A percentile compares a stretch with the other conserved stretches of the same genome.
Evolutionary conservation across 2,797 vertebrate species (phyloP).

Genomic region (Sphenopsis melanotis): DNA sequence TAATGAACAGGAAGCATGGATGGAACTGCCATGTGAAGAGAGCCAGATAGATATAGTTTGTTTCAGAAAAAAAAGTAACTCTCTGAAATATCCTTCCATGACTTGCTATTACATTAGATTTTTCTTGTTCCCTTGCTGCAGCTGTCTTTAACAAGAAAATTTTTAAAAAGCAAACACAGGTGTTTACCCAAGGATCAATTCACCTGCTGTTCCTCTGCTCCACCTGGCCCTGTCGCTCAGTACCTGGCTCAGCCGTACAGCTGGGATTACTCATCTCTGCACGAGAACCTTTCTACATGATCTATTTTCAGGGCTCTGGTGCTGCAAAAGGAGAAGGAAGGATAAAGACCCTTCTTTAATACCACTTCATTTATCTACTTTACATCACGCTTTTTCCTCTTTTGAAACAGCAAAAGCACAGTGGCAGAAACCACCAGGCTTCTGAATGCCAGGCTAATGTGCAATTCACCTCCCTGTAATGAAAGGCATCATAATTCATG

Average conservation of each 20-base stretch:
- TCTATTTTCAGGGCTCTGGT: neutral
- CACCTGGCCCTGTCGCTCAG: constrained; percentile 75
- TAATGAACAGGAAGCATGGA: neutral
- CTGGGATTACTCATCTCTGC: constrained; percentile 9
- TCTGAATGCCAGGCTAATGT: constrained; percentile 1
- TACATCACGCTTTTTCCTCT: neutral
- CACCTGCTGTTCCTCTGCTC: constrained; percentile 82
- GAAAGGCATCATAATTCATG: constrained; percentile 17
- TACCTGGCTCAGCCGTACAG: neutral
- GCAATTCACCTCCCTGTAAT: neutral
- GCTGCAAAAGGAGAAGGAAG: neutral
- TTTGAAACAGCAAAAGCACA: neutral
- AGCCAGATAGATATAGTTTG: neutral
- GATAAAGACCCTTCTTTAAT: constrained; percentile 6
- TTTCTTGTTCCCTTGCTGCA: constrained; percentile 20
- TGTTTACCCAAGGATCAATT: constrained; percentile 84
- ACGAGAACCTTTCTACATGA: neutral
- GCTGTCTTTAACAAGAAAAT: constrained; percentile 16
- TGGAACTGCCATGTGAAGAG: neutral
- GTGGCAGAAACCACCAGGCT: neutral
- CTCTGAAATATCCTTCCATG: neutral
- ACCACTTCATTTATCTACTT: neutral
- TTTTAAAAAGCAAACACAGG: constrained; percentile 32
- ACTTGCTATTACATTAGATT: neutral
- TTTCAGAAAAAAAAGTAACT: neutral